phyloP scores from a whole-genome alignment of 2,888 invertebrate species.

The Apamea sordens region DNA sequence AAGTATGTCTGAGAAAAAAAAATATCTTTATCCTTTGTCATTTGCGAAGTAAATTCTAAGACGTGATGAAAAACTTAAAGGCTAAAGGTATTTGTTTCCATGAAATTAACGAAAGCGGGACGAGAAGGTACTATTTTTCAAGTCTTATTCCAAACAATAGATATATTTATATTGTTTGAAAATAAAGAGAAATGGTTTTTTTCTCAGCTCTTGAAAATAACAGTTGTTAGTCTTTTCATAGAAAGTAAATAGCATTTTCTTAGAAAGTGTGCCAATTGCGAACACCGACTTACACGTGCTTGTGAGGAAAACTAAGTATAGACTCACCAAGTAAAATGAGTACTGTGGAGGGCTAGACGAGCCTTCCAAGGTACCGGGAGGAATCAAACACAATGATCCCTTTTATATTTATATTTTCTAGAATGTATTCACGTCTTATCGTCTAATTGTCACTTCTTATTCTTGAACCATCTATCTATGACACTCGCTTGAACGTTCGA shows the following conservation, averaged over 20 bases:
- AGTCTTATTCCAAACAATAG: background rate
- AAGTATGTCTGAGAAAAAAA: background rate
- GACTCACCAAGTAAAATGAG: background rate
- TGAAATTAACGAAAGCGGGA: background rate
- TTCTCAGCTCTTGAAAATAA: background rate
- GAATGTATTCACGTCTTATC: too few relatives aligned
- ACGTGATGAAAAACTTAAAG: constrained; percentile 18
- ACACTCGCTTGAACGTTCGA: too few relatives aligned
- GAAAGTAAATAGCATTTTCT: background rate
- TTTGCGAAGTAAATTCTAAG: background rate
- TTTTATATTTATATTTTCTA: too few relatives aligned
- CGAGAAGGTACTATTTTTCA: background rate
- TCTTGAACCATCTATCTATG: too few relatives aligned
- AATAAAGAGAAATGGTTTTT: background rate
- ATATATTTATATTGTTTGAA: background rate
- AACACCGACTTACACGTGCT: background rate
- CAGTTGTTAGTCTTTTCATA: background rate
- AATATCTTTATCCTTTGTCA: background rate
- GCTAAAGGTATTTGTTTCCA: too few relatives aligned
- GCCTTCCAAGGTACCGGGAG: too few relatives aligned
- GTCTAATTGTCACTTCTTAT: too few relatives aligned
- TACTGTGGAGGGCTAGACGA: too few relatives aligned
- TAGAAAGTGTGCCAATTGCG: constrained; percentile 1
- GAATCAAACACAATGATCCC: too few relatives aligned
- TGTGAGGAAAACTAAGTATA: background rate